These are phyloP conservation scores for Sitta europaea DNA, from an alignment of 2,113 vertebrate species.

Conservation along the genomic window DNA sequence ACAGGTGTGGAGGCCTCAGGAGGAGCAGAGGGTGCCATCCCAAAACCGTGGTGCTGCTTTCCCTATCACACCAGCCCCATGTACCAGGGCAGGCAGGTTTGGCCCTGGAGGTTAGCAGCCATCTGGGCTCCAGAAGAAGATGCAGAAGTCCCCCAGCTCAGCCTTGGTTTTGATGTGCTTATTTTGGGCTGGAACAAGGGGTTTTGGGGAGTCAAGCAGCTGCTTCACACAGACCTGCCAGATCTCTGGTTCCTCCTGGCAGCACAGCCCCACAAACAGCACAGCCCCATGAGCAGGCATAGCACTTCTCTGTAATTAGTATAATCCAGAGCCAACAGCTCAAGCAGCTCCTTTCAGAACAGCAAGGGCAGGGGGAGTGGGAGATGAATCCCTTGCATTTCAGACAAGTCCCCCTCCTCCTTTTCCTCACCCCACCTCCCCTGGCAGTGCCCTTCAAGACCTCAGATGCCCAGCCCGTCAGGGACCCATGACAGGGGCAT, in stretches of 20 bases:
- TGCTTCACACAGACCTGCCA: background rate
- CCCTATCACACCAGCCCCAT: fast-evolving
- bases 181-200: background rate
- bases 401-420: background rate
- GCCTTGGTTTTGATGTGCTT: background rate
- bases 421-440: background rate
- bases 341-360: background rate
- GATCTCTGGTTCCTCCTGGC: background rate
- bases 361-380: background rate
- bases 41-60: background rate
- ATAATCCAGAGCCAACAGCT: slow-evolving; percentile 30
- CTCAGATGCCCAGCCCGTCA: background rate
- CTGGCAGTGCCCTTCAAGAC: background rate
- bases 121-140: background rate
- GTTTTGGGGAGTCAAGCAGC: background rate
- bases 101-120: background rate
- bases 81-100: background rate
- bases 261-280: background rate
- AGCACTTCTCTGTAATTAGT: slow-evolving; percentile 33
- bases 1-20: fast-evolving
- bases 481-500: fast-evolving
- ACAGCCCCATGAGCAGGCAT: background rate
- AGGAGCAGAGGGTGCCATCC: background rate
- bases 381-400: slow-evolving; percentile 7
- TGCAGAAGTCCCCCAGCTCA: background rate